Conservation (phyloP, 2,797 vertebrate genomes). For the Philypnodon macrostomus region DNA sequence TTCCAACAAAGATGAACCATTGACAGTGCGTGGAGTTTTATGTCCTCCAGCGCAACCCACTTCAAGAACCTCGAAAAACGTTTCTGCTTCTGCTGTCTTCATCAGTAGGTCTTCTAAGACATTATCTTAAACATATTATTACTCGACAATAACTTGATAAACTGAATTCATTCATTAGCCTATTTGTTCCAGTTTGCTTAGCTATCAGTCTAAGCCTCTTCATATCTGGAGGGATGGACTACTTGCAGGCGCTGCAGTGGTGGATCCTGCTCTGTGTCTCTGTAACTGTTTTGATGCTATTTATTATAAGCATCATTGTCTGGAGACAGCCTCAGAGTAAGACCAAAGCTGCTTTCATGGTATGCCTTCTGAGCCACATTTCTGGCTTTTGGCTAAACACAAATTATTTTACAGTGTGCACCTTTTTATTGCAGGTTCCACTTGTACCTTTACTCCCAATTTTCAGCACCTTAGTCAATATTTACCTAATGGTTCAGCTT, state of each 20-base stretch:
- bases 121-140: not conserved
- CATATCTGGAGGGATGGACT: constrained; percentile 48
- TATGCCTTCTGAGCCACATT: constrained; percentile 52
- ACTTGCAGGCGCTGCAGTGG: constrained; percentile 52
- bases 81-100: constrained; percentile 65
- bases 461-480: constrained; percentile 72
- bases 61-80: constrained; percentile 65
- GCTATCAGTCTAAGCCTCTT: constrained; percentile 66
- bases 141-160: not conserved
- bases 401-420: not conserved
- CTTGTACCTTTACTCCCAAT: constrained; percentile 63
- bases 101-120: constrained; percentile 55
- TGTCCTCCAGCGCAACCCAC: constrained; percentile 58
- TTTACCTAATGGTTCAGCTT: constrained; percentile 76
- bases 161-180: not conserved
- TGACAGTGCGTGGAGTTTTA: constrained; percentile 50
- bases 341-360: constrained; percentile 80
- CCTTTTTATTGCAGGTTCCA: constrained; percentile 52
- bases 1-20: constrained; percentile 46
- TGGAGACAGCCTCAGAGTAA: constrained; percentile 83
- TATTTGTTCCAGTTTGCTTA: constrained; percentile 65
- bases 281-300: constrained; percentile 58
- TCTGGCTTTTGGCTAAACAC: not conserved
- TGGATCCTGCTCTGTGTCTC: constrained; percentile 76
- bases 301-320: constrained; percentile 66